phyloP scores from a whole-genome alignment of 1,140 invertebrate genomes.

The Antheraea pernyi region DNA sequence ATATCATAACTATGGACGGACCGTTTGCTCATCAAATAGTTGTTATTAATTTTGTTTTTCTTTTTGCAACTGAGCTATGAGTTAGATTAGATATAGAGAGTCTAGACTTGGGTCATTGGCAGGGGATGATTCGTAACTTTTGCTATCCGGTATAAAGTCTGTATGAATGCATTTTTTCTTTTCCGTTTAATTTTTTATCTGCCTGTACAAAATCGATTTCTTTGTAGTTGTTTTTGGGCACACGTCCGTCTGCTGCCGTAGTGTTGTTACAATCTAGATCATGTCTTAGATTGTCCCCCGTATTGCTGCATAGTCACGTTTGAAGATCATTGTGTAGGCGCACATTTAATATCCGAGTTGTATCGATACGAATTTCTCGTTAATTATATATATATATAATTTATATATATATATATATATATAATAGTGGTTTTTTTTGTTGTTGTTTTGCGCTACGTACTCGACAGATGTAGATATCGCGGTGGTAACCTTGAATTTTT shows the following conservation, averaged over 20 bases:
- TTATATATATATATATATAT: no score
- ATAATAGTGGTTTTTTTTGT: no score
- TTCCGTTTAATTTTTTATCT: constrained; percentile 38
- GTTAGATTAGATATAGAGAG: constrained; percentile 32
- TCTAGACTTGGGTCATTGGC: constrained; percentile 64
- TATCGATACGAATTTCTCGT: constrained; percentile 57
- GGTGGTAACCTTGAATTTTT: constrained; percentile 36
- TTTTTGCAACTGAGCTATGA: constrained; percentile 33
- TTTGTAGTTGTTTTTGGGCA: constrained; percentile 71
- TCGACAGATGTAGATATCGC: constrained; percentile 27
- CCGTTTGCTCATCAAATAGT: constrained; percentile 55
- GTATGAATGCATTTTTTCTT: constrained; percentile 58
- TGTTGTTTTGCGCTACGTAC: constrained; percentile 32
- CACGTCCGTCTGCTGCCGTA: constrained; percentile 54
- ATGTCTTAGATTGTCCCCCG: constrained; percentile 66
- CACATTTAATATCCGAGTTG: constrained; percentile 62
- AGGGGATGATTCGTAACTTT: constrained; percentile 73
- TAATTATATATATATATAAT: constrained; percentile 60
- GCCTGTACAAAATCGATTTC: constrained; percentile 66
- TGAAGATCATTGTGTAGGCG: constrained; percentile 55
- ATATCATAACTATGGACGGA: constrained; percentile 32
- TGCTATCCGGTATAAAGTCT: constrained; percentile 34
- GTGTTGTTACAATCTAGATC: constrained; percentile 70
- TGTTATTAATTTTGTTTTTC: constrained; percentile 37
- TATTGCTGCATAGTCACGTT: constrained; percentile 68